phyloP scores from a whole-genome alignment of 1,140 invertebrate genomes.

The Stegodyphus dumicola region DNA sequence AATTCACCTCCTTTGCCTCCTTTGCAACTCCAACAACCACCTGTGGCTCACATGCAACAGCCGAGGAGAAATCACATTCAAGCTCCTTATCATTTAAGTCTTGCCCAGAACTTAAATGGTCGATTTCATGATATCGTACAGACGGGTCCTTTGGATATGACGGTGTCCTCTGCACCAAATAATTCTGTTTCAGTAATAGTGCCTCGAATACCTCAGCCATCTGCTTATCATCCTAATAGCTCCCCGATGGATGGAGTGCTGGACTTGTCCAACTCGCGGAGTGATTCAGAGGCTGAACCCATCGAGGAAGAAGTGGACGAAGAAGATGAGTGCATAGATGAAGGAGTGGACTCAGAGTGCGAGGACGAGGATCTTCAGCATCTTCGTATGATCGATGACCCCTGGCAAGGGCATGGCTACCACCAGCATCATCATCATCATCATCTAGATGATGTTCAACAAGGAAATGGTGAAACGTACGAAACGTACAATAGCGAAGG shows the following conservation, averaged over 20 bases:
- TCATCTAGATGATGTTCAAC: conserved; percentile 5
- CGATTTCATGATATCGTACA: conserved; percentile 52
- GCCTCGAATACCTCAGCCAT: not conserved
- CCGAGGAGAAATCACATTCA: conserved; percentile 58
- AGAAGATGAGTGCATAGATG: conserved; percentile 73
- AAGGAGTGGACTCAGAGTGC: conserved; percentile 13
- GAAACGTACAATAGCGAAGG: conserved; percentile 20
- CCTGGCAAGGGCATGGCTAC: conserved; percentile 5
- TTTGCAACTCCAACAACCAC: conserved; percentile 2
- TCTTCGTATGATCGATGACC: not conserved
- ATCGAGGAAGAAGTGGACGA: conserved; percentile 70
- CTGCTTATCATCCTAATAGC: not conserved
- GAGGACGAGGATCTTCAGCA: conserved; percentile 10
- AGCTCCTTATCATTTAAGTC: conserved; percentile 47
- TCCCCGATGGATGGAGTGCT: conserved; percentile 61
- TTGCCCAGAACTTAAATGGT: conserved; percentile 47
- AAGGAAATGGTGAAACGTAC: not conserved
- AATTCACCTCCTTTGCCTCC: conserved; percentile 3
- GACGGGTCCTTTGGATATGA: conserved; percentile 63
- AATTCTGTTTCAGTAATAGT: conserved; percentile 33
- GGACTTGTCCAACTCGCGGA: conserved; percentile 63
- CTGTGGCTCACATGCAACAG: conserved; percentile 28
- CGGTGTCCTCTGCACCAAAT: conserved; percentile 44
- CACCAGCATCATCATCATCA: not conserved
- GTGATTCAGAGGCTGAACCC: conserved; percentile 73